phyloP scores from a whole-genome alignment of 2,113 vertebrate species.

The Menidia beryllina region DNA sequence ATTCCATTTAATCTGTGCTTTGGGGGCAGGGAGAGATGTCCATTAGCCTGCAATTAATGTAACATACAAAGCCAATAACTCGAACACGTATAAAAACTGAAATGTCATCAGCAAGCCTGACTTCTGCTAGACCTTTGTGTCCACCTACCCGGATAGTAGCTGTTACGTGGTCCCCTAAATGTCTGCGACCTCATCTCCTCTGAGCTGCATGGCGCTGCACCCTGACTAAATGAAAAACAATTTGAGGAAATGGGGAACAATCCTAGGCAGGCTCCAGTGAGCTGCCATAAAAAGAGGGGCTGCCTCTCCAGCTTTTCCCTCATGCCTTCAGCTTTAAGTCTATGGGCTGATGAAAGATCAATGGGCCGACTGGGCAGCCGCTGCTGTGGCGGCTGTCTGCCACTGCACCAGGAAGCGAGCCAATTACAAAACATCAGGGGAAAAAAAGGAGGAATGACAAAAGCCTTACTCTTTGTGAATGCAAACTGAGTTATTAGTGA shows the following conservation, averaged over 20 bases:
- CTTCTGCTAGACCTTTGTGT: slow-evolving; percentile 50
- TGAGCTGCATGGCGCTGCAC: slow-evolving; percentile 55
- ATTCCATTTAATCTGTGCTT: slow-evolving; percentile 13
- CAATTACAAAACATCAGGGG: slow-evolving; percentile 70
- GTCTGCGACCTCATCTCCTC: slow-evolving; percentile 72
- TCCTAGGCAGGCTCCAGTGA: slow-evolving; percentile 79
- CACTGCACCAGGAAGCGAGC: slow-evolving; percentile 69
- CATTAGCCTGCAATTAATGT: slow-evolving; percentile 17
- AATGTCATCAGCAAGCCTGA: slow-evolving; percentile 40
- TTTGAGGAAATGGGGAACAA: slow-evolving; percentile 84
- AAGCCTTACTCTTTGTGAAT: slow-evolving; percentile 43
- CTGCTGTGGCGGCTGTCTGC: slow-evolving; percentile 68
- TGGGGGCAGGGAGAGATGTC: slow-evolving; percentile 12
- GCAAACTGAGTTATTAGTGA: slow-evolving; percentile 51
- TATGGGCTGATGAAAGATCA: slow-evolving; percentile 81
- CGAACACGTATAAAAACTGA: background rate
- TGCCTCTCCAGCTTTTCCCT: slow-evolving; percentile 67
- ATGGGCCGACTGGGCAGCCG: slow-evolving; percentile 70
- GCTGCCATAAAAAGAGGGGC: slow-evolving; percentile 76
- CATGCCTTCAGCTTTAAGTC: slow-evolving; percentile 68
- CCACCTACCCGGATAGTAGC: slow-evolving; percentile 47
- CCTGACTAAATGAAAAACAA: slow-evolving; percentile 78
- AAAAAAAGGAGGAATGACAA: slow-evolving; percentile 54
- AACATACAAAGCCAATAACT: slow-evolving; percentile 4
- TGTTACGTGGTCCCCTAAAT: slow-evolving; percentile 69